Evolutionary conservation across 2,888 invertebrate genomes (phyloP).

Genomic region (Ophion ellenae): DNA sequence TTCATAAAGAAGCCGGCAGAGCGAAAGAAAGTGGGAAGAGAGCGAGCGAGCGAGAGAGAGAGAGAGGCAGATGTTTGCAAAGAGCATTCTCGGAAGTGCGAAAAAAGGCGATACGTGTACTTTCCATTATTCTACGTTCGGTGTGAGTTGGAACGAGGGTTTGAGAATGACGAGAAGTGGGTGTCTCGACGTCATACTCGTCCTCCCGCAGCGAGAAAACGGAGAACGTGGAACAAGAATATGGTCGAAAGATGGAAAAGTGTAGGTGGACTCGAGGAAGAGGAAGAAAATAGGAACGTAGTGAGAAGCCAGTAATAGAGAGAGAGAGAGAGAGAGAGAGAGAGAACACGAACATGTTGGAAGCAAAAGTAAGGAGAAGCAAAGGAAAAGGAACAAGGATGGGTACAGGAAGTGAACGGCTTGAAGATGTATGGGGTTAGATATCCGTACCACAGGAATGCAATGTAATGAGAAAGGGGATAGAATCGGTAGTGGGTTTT

Average conservation of each 20-base stretch:
- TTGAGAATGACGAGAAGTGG: conserved; percentile 56
- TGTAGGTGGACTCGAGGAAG: conserved; percentile 38
- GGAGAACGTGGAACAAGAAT: conserved; percentile 76
- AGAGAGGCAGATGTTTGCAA: conserved; percentile 14
- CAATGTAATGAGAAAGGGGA: conserved; percentile 27
- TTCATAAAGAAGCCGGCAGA: conserved; percentile 75
- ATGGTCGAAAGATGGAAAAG: conserved; percentile 70
- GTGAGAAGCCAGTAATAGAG: conserved; percentile 21
- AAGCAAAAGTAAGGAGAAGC: conserved; percentile 72
- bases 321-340: conserved; percentile 7
- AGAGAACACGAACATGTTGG: conserved; percentile 54
- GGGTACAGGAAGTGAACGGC: conserved; percentile 29
- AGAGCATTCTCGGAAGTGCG: conserved; percentile 31
- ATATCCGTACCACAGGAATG: conserved; percentile 20
- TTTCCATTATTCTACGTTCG: conserved; percentile 80
- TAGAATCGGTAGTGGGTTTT: conserved; percentile 54
- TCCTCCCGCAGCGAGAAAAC: conserved; percentile 53
- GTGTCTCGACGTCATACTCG: conserved; percentile 60
- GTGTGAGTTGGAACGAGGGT: conserved; percentile 60
- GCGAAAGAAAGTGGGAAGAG: conserved; percentile 36
- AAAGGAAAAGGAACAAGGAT: conserved; percentile 54
- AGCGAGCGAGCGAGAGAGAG: conserved; percentile 31
- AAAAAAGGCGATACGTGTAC: conserved; percentile 69
- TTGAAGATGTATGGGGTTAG: conserved; percentile 29
- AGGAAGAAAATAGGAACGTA: conserved; percentile 16